A percentile compares a stretch with the other conserved stretches of the same genome.
Evolutionary conservation across 2,888 invertebrate species (phyloP).

Genomic region (Cheilosia scutellata): DNA sequence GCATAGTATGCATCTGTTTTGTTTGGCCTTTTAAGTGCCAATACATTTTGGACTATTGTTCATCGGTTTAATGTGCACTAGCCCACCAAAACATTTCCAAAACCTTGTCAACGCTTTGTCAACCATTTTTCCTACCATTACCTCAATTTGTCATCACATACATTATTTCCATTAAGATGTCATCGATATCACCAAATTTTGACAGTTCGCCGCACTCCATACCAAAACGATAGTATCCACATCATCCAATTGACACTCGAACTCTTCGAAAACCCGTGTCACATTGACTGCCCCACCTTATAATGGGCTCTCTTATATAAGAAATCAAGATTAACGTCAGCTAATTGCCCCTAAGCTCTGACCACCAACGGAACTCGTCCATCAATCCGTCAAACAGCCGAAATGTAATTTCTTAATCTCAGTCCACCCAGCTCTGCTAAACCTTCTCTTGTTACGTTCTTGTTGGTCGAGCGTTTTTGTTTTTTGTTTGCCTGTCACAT

Average conservation of each 20-base stretch:
- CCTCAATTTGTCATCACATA: not conserved
- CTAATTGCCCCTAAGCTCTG: constrained; percentile 57
- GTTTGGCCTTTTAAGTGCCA: too few relatives aligned
- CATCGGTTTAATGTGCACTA: too few relatives aligned
- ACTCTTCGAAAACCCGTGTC: constrained; percentile 13
- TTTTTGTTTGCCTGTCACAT: constrained; percentile 39
- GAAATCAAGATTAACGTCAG: constrained; percentile 49
- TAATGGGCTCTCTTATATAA: constrained; percentile 13
- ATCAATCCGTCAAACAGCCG: constrained; percentile 46
- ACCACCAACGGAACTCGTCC: constrained; percentile 27
- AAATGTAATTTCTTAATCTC: constrained; percentile 64
- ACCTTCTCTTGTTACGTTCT: not conserved
- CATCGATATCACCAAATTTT: constrained; percentile 19
- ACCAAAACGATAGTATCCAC: not conserved
- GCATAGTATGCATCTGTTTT: too few relatives aligned
- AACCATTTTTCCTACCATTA: not conserved
- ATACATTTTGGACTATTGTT: too few relatives aligned
- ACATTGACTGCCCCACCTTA: constrained; percentile 1
- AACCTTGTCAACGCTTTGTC: not conserved
- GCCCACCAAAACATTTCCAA: not conserved
- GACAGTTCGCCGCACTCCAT: constrained; percentile 16
- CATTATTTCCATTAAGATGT: constrained; percentile 41
- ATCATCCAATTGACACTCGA: constrained; percentile 43
- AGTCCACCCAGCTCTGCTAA: not conserved
- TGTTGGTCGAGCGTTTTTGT: not conserved